Percentiles rank a stretch among this genome's conserved stretches.
Evolutionary conservation across 2,888 invertebrate genomes (phyloP).

Genomic region (Blastobasis lacticolella): DNA sequence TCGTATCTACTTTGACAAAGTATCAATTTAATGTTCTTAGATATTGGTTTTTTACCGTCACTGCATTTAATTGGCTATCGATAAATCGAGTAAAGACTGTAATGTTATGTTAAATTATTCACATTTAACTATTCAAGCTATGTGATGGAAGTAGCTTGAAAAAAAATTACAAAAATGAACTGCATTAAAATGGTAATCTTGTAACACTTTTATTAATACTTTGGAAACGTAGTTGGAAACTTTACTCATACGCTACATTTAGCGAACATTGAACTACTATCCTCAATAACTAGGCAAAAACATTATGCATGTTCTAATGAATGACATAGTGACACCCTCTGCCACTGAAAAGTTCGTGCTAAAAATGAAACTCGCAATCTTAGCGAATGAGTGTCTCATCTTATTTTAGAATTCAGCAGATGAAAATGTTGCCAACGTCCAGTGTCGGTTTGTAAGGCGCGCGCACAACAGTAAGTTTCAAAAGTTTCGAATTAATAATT

Average conservation of each 20-base stretch:
- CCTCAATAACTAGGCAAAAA: background rate
- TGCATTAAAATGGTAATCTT: no score
- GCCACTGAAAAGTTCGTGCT: background rate
- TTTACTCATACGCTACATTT: background rate
- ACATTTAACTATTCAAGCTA: no score
- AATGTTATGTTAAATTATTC: no score
- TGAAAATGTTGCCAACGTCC: slow-evolving; percentile 29
- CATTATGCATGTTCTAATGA: background rate
- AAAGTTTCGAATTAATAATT: slow-evolving; percentile 16
- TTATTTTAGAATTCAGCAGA: slow-evolving; percentile 68
- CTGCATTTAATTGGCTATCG: no score
- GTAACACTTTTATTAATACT: no score
- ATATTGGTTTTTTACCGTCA: no score
- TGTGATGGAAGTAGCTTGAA: no score
- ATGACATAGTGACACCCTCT: slow-evolving; percentile 6
- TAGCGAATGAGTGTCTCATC: slow-evolving; percentile 50
- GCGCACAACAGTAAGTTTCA: slow-evolving; percentile 64
- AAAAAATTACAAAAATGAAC: no score
- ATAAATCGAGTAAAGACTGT: no score
- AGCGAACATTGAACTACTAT: background rate
- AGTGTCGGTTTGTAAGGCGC: slow-evolving; percentile 61
- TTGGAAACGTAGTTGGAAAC: background rate
- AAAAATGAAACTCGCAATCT: slow-evolving; percentile 36
- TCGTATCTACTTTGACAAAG: no score
- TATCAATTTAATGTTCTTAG: no score